phyloP scores from a whole-genome alignment of 2,797 vertebrate species.

The Microhierax caerulescens region DNA sequence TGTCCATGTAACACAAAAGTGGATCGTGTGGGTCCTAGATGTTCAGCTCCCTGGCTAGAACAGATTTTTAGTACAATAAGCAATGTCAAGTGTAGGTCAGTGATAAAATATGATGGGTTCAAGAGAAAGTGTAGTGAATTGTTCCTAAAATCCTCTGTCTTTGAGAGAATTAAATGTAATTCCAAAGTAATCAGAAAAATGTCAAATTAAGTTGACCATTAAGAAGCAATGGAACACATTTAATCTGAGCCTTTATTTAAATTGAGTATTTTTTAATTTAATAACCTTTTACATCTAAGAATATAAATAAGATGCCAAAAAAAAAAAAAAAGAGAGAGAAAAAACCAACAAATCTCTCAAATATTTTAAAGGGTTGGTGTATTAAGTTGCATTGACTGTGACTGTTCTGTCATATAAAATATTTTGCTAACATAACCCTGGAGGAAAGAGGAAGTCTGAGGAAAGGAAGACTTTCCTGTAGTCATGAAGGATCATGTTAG shows the following conservation, averaged over 20 bases:
- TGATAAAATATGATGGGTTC: background rate
- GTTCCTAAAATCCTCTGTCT: background rate
- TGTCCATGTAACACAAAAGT: background rate
- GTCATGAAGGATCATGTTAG: too few species aligned
- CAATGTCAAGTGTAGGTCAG: background rate
- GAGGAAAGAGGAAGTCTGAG: too few species aligned
- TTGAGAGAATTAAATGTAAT: background rate
- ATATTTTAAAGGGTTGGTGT: background rate
- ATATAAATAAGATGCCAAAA: background rate
- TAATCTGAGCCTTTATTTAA: background rate
- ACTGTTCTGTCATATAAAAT: background rate
- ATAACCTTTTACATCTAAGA: background rate
- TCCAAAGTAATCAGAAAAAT: background rate
- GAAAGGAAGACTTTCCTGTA: too few species aligned
- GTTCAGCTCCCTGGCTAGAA: background rate
- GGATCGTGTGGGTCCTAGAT: background rate
- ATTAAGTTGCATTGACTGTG: background rate
- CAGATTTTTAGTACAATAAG: background rate
- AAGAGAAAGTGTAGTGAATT: background rate
- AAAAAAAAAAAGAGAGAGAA: background rate
- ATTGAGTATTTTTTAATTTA: background rate
- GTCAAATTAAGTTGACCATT: background rate
- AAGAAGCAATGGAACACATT: background rate
- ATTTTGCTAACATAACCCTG: background rate
- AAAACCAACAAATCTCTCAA: accelerated